These are phyloP conservation scores for Hydrophis major DNA, from an alignment of 2,797 vertebrate species.

Conservation along the genomic window DNA sequence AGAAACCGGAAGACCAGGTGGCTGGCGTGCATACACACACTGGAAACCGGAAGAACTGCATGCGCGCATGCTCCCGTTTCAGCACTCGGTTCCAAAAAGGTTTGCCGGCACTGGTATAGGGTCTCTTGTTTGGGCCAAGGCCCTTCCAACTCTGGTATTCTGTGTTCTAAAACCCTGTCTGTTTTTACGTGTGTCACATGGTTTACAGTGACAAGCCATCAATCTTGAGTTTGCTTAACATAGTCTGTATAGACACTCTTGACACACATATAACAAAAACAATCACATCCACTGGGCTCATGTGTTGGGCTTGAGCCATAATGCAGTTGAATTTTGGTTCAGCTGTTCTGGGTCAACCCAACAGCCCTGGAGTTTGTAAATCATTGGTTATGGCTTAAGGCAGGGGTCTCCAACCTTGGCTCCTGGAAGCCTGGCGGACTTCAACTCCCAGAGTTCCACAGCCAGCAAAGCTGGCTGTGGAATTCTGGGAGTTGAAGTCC, in stretches of 20 bases:
- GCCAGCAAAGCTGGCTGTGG: no score
- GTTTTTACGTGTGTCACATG: not conserved
- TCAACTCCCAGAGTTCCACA: no score
- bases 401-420: no score
- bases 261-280: not conserved
- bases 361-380: not conserved
- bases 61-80: no score
- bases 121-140: no score
- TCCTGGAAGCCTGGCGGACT: no score
- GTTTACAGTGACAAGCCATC: not conserved
- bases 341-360: not conserved
- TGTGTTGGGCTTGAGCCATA: not conserved
- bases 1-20: no score
- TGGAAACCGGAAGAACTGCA: no score
- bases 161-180: not conserved
- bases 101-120: not conserved
- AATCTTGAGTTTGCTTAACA: not conserved
- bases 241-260: not conserved
- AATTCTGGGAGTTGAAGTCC: no score
- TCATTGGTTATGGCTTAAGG: not conserved
- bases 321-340: not conserved
- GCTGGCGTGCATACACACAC: no score
- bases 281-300: not conserved
- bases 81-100: no score
- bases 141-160: not conserved